phyloP scores from a whole-genome alignment of 2,113 vertebrate species.

The Neogale vison region DNA sequence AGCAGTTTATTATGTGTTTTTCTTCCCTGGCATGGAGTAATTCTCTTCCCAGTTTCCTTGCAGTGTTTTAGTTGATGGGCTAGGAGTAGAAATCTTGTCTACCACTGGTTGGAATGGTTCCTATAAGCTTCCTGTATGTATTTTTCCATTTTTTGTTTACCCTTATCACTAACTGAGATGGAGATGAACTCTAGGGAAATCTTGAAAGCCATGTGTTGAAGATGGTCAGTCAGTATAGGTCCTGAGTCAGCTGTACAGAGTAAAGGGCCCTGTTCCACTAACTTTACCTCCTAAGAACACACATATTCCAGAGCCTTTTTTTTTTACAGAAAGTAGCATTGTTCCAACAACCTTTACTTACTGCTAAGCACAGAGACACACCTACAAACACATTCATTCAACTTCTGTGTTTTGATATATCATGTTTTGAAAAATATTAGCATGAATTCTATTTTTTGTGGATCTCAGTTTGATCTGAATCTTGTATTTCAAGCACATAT shows the following conservation, averaged over 20 bases:
- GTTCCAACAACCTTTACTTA: background rate
- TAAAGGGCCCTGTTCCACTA: rapidly evolving
- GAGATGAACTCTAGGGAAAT: background rate
- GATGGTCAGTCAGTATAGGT: background rate
- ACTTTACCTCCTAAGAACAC: background rate
- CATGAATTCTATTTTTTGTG: background rate
- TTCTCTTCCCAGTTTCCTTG: background rate
- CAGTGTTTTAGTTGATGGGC: background rate
- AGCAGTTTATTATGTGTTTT: background rate
- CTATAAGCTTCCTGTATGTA: background rate
- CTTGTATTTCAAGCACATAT: background rate
- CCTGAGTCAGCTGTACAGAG: background rate
- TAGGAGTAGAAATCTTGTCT: background rate
- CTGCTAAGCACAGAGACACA: background rate
- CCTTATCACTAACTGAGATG: background rate
- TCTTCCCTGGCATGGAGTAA: background rate
- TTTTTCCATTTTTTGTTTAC: background rate
- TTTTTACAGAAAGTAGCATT: background rate
- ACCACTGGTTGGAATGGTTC: background rate
- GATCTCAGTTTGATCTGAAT: background rate
- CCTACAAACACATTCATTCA: rapidly evolving
- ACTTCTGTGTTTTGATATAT: background rate
- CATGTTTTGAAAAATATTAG: background rate
- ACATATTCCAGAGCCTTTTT: background rate
- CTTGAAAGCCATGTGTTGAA: background rate